Evolutionary conservation across 2,797 vertebrate genomes (phyloP).

Genomic region (Rousettus madagascariensis): DNA sequence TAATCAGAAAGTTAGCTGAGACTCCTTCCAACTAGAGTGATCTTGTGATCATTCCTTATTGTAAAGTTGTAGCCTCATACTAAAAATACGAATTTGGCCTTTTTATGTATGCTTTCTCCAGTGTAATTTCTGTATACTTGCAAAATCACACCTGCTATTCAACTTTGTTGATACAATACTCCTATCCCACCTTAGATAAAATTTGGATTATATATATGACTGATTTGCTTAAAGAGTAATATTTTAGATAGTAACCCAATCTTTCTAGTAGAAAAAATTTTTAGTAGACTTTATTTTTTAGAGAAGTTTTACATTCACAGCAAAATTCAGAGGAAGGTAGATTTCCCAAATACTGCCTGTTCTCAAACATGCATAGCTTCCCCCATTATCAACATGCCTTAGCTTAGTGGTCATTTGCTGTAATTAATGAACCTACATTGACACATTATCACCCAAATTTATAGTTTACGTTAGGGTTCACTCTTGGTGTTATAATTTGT

Average conservation of each 20-base stretch:
- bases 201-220: neutral
- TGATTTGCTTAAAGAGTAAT: neutral
- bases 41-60: neutral
- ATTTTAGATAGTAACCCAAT: neutral
- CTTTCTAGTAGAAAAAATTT: neutral
- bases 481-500: neutral
- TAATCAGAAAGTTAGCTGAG: neutral
- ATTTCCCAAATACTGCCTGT: neutral
- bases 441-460: neutral
- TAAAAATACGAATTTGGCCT: neutral
- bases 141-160: neutral
- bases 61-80: neutral
- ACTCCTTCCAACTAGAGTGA: neutral
- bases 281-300: neutral
- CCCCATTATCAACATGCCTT: neutral
- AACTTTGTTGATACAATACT: neutral
- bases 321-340: neutral
- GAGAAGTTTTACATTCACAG: neutral
- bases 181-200: neutral
- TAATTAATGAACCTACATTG: neutral
- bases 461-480: neutral
- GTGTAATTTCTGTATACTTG: neutral
- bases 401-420: neutral
- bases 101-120: neutral
- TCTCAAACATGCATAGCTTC: neutral